phyloP scores from a whole-genome alignment of 2,888 invertebrate species.

The Hemicrepidius hirtus region DNA sequence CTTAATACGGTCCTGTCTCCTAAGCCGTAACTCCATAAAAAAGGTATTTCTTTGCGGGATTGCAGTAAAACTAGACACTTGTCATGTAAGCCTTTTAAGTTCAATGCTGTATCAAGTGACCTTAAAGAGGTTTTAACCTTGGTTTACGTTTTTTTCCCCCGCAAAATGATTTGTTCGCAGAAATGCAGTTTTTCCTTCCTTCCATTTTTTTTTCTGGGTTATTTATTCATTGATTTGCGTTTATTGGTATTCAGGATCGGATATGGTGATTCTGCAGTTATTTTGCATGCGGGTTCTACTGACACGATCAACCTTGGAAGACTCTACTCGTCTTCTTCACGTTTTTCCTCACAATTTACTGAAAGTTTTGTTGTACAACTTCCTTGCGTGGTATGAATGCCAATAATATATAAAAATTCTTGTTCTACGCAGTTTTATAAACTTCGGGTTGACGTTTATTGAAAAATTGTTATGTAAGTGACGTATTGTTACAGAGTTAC shows the following conservation, averaged over 20 bases:
- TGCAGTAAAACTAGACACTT: background rate
- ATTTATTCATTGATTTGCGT: conserved; percentile 23
- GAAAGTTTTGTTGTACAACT: conserved; percentile 9
- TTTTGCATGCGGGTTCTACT: conserved; percentile 14
- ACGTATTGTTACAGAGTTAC: too few species aligned
- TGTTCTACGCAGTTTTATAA: conserved; percentile 1
- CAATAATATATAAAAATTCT: background rate
- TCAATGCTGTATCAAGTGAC: conserved; percentile 15
- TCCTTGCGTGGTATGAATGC: background rate
- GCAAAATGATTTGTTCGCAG: too few species aligned
- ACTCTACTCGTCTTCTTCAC: conserved; percentile 10
- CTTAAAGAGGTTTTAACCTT: conserved; percentile 13
- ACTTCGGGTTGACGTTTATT: background rate
- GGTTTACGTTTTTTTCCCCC: background rate
- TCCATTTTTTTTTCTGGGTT: background rate
- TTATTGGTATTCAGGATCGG: conserved; percentile 12
- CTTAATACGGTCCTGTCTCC: too few species aligned
- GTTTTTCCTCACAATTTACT: conserved; percentile 18
- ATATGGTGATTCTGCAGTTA: conserved; percentile 21
- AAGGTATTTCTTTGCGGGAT: background rate
- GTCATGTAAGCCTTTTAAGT: conserved; percentile 8
- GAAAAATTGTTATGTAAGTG: too few species aligned
- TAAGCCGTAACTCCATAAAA: too few species aligned
- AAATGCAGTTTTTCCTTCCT: background rate
- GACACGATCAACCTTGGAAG: conserved; percentile 12